These are phyloP conservation scores for Rotaria macrura DNA, from an alignment of 2,888 invertebrate species.

Conservation along the genomic window DNA sequence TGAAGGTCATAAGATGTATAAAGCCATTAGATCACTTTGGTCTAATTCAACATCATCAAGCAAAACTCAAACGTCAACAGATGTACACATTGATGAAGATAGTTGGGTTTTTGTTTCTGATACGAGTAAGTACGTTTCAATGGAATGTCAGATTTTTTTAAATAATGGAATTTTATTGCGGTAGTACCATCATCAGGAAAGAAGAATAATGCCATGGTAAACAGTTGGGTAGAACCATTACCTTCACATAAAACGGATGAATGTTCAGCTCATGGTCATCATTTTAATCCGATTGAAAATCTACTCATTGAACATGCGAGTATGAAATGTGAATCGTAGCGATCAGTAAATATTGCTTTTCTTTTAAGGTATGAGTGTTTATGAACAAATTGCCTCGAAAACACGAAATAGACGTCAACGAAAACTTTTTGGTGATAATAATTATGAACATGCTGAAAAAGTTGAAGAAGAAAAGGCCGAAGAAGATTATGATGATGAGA, in stretches of 20 bases:
- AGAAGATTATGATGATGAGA: not conserved
- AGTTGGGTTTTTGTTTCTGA: not conserved
- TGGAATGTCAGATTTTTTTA: not conserved
- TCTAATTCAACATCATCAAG: not conserved
- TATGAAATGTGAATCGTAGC: not conserved
- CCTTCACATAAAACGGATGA: not conserved
- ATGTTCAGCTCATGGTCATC: not conserved
- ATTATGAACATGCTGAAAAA: not conserved
- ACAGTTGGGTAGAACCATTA: not conserved
- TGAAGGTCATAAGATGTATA: not conserved
- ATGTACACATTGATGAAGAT: not conserved
- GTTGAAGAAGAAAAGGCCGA: not conserved
- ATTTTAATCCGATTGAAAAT: slow-evolving; percentile 14
- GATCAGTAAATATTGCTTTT: too few species aligned
- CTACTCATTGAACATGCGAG: slow-evolving; percentile 18
- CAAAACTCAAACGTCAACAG: not conserved
- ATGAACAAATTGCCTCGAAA: not conserved
- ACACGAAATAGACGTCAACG: not conserved
- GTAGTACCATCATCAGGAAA: not conserved
- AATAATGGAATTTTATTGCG: not conserved
- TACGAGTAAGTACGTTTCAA: not conserved
- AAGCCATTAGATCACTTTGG: not conserved
- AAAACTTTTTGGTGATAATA: not conserved
- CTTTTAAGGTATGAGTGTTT: not conserved
- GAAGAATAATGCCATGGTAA: not conserved